Conservation (phyloP, 2,797 vertebrate genomes). For the Melanotaenia parkinsoni region DNA sequence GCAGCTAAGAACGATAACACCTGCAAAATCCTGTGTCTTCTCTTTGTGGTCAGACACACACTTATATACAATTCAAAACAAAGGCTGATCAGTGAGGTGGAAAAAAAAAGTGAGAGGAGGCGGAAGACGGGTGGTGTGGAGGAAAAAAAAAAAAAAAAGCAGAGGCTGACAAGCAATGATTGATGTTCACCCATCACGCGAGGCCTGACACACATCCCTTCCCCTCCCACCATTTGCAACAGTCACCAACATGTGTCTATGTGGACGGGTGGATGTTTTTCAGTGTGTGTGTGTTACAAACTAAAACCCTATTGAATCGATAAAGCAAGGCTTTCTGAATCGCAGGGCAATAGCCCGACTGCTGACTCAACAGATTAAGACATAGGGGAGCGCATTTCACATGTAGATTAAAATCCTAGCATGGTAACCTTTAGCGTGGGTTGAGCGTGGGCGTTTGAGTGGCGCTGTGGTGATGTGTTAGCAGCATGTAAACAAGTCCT, state of each 20-base stretch:
- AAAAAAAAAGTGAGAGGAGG: constrained; percentile 67
- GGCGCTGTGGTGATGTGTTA: constrained; percentile 11
- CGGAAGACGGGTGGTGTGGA: neutral
- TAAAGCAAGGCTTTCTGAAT: constrained; percentile 78
- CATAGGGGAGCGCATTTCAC: constrained; percentile 78
- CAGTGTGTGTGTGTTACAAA: constrained; percentile 62
- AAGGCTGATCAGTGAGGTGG: constrained; percentile 79
- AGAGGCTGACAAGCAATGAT: constrained; percentile 78
- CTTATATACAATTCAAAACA: constrained; percentile 62
- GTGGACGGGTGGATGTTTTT: constrained; percentile 50
- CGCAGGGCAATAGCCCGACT: constrained; percentile 71
- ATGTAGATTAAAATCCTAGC: constrained; percentile 83
- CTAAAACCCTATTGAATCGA: constrained; percentile 82
- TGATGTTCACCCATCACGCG: constrained; percentile 80
- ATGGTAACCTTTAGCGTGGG: constrained; percentile 75
- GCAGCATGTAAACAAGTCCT: constrained; percentile 63
- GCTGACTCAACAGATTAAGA: constrained; percentile 81
- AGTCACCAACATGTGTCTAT: constrained; percentile 68
- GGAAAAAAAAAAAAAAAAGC: constrained; percentile 34
- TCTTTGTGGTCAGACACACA: constrained; percentile 55
- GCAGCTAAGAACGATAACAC: constrained; percentile 70
- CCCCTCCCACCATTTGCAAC: constrained; percentile 66
- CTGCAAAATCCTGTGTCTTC: constrained; percentile 51
- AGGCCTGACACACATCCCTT: constrained; percentile 75
- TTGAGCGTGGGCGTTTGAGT: constrained; percentile 43